Conservation (phyloP, 2,113 vertebrate genomes). For the Puntigrus tetrazona region DNA sequence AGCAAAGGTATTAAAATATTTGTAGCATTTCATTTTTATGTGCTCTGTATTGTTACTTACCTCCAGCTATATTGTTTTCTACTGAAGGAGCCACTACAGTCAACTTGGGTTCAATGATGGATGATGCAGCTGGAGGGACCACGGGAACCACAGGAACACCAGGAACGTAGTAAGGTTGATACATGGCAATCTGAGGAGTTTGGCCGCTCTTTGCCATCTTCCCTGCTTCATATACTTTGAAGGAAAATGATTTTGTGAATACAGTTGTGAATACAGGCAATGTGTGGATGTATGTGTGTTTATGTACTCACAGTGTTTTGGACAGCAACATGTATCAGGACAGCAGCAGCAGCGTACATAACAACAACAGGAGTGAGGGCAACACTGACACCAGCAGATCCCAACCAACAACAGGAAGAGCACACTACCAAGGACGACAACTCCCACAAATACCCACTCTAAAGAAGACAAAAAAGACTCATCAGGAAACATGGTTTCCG, state of each 20-base stretch:
- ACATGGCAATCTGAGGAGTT: conserved; percentile 80
- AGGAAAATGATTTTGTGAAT: too few relatives aligned
- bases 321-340: conserved; percentile 96
- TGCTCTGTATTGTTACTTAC: conserved; percentile 60
- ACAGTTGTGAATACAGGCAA: background rate
- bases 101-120: conserved; percentile 82
- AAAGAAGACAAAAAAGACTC: conserved; percentile 47
- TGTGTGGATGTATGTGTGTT: background rate
- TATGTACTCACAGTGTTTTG: conserved; percentile 86
- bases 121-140: conserved; percentile 79
- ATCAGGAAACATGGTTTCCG: conserved; percentile 13
- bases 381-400: conserved; percentile 99
- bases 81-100: conserved; percentile 79
- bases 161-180: conserved; percentile 91
- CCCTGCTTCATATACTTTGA: conserved; percentile 92
- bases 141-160: conserved; percentile 85
- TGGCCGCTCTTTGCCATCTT: conserved; percentile 87
- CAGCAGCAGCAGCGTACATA: conserved; percentile 96
- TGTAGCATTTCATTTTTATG: background rate
- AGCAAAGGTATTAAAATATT: background rate
- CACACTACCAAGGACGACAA: conserved; percentile 85
- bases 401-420: conserved; percentile 89
- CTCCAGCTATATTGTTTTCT: conserved; percentile 71
- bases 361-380: conserved; percentile 97
- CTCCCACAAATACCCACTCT: conserved; percentile 97